Percentiles rank a stretch among this genome's conserved stretches.
Evolutionary conservation across 1,140 invertebrate genomes (phyloP).

Genomic region (Lepidotrigona ventralis): DNA sequence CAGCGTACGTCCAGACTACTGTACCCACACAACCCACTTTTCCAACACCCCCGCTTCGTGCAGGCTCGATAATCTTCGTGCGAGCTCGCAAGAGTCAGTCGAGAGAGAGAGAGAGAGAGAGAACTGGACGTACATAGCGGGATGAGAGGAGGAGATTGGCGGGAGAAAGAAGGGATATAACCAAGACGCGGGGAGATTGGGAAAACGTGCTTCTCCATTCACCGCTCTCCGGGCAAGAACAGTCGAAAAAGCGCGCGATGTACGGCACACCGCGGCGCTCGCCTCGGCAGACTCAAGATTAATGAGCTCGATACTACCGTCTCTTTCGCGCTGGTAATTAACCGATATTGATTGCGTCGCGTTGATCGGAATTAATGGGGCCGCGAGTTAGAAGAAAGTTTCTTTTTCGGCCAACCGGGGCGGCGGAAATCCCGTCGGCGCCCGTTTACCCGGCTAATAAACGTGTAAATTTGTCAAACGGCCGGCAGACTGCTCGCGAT

Average conservation of each 20-base stretch:
- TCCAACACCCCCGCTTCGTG: constrained; percentile 58
- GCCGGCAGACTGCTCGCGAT: no score
- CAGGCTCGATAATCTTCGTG: constrained; percentile 70
- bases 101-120: constrained; percentile 54
- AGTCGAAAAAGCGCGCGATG: constrained; percentile 22
- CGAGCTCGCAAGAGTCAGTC: constrained; percentile 44
- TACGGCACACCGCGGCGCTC: neutral
- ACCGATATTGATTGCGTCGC: constrained; percentile 13
- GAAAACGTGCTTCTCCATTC: constrained; percentile 34
- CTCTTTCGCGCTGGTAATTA: neutral
- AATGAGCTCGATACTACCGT: constrained; percentile 9
- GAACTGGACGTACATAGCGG: neutral
- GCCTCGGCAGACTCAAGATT: constrained; percentile 10
- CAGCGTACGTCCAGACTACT: constrained; percentile 4
- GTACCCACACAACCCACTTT: constrained; percentile 5
- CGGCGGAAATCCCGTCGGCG: no score
- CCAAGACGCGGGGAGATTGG: constrained; percentile 11
- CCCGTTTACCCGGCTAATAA: neutral
- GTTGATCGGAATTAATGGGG: neutral
- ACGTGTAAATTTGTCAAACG: no score
- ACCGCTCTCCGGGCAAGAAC: neutral
- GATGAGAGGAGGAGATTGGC: neutral
- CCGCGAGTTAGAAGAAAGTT: neutral
- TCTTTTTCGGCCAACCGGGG: neutral
- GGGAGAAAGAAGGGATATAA: neutral